Evolutionary conservation across 1,140 invertebrate species (phyloP).

Genomic region (Pseudoatta argentina): DNA sequence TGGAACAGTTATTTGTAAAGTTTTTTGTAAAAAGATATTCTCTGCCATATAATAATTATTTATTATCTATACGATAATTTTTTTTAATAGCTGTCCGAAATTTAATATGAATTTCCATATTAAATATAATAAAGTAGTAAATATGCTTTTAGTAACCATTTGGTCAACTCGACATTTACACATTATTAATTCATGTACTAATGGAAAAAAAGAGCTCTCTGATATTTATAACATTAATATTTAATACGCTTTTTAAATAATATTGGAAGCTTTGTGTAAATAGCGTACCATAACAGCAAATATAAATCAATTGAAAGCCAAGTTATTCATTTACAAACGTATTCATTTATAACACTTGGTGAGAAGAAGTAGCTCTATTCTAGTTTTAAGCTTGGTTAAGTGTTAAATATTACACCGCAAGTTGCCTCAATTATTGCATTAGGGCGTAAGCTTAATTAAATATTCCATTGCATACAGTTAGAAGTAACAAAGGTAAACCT

Average conservation of each 20-base stretch:
- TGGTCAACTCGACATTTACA: conserved; percentile 17
- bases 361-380: conserved; percentile 31
- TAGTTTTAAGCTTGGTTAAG: conserved; percentile 52
- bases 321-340: conserved; percentile 48
- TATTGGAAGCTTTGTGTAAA: not conserved
- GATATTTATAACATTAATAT: conserved; percentile 45
- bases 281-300: not conserved
- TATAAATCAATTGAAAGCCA: conserved; percentile 27
- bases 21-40: not conserved
- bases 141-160: conserved; percentile 53
- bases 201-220: conserved; percentile 45
- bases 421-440: conserved; percentile 61
- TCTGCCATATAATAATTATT: conserved; percentile 24
- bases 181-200: conserved; percentile 39
- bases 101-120: conserved; percentile 29
- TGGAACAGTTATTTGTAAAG: conserved; percentile 7
- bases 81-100: not conserved
- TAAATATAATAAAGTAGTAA: conserved; percentile 46
- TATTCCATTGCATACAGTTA: conserved; percentile 65
- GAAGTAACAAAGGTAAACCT: conserved; percentile 61
- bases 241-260: conserved; percentile 35
- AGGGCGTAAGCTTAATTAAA: conserved; percentile 61
- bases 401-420: conserved; percentile 60
- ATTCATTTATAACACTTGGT: conserved; percentile 34
- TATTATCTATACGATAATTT: not conserved